Conservation (phyloP, 2,888 invertebrate species). For the Erynnis tages region DNA sequence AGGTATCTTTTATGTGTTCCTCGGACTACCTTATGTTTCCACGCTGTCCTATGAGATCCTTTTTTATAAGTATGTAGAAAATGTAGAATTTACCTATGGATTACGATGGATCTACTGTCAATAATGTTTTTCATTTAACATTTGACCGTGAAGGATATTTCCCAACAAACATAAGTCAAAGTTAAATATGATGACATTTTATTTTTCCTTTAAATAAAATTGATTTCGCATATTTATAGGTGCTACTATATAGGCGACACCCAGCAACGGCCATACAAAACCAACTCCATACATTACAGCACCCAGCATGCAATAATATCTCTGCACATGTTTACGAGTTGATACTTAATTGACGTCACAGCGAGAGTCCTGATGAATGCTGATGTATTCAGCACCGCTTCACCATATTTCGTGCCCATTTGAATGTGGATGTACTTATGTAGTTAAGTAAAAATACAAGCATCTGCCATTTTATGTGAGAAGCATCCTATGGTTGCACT, state of each 20-base stretch:
- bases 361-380: slow-evolving; percentile 31
- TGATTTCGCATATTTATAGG: neutral
- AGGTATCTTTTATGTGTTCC: no score
- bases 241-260: neutral
- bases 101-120: no score
- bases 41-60: no score
- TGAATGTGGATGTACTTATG: slow-evolving; percentile 3
- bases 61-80: no score
- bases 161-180: no score
- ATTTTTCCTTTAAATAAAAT: neutral
- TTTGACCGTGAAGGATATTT: no score
- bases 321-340: slow-evolving; percentile 43
- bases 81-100: no score
- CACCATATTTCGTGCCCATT: slow-evolving; percentile 5
- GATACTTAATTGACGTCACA: slow-evolving; percentile 60
- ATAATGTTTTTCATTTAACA: no score
- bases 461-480: neutral
- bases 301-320: slow-evolving; percentile 13
- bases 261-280: neutral
- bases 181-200: no score
- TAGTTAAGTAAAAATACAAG: neutral
- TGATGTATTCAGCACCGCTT: slow-evolving; percentile 23
- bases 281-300: slow-evolving; percentile 3
- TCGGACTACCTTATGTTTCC: no score
- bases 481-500: neutral